Conservation (phyloP, 2,888 invertebrate species). For the Troides aeacus region DNA sequence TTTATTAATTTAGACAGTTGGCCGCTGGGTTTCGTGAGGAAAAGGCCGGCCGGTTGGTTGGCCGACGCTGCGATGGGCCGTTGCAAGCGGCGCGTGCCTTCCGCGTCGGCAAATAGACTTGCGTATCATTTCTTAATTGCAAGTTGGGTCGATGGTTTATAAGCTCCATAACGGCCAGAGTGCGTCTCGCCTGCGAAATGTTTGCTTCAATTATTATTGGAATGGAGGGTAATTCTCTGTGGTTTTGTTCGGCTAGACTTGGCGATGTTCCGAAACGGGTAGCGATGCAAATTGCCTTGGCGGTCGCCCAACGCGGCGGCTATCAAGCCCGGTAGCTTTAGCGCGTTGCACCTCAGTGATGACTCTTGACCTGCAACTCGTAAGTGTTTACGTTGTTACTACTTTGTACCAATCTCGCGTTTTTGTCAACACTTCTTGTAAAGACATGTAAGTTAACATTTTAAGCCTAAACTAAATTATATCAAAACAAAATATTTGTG, state of each 20-base stretch:
- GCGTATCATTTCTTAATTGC: conserved; percentile 77
- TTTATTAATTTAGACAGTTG: conserved; percentile 70
- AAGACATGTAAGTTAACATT: too few species aligned
- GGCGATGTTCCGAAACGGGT: conserved; percentile 80
- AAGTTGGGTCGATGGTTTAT: conserved; percentile 74
- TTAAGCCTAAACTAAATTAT: too few species aligned
- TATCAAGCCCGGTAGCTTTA: conserved; percentile 60
- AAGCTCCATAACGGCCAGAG: conserved; percentile 78
- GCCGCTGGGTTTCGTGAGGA: conserved; percentile 57
- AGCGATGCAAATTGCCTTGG: conserved; percentile 80
- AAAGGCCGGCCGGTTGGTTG: conserved; percentile 42
- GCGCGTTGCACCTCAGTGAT: conserved; percentile 56
- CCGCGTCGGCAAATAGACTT: conserved; percentile 78
- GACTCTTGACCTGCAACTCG: conserved; percentile 51
- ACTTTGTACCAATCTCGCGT: too few species aligned
- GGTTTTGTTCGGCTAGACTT: conserved; percentile 81
- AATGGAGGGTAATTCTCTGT: conserved; percentile 79
- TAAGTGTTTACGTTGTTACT: conserved; percentile 2
- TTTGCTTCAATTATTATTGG: conserved; percentile 81
- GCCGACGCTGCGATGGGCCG: conserved; percentile 67
- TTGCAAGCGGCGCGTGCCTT: conserved; percentile 74
- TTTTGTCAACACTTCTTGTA: too few species aligned
- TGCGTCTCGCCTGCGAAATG: conserved; percentile 74
- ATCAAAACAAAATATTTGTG: too few species aligned
- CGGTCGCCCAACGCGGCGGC: conserved; percentile 76